phyloP scores from a whole-genome alignment of 2,797 vertebrate genomes.

The Sternotherus odoratus region DNA sequence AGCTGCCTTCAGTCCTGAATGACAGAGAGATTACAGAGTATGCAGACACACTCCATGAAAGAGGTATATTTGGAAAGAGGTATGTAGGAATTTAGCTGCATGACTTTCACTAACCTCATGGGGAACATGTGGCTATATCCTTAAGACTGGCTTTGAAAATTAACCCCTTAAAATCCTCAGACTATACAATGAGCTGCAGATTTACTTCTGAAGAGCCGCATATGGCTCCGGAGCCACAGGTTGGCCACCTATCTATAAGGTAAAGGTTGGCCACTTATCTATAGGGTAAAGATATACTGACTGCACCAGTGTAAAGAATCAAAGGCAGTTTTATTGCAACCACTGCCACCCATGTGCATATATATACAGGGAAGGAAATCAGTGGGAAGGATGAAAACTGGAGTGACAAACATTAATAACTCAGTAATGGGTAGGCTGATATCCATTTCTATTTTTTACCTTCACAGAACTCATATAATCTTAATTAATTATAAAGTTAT shows the following conservation, averaged over 20 bases:
- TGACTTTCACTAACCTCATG: background rate
- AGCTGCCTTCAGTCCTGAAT: background rate
- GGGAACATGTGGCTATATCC: background rate
- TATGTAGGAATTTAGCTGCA: background rate
- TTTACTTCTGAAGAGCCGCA: background rate
- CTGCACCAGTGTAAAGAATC: background rate
- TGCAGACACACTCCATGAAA: background rate
- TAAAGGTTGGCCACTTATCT: background rate
- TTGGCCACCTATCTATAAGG: background rate
- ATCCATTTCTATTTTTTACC: background rate
- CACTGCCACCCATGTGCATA: background rate
- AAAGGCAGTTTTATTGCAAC: background rate
- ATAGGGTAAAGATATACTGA: background rate
- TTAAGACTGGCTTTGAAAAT: background rate
- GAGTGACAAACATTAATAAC: background rate
- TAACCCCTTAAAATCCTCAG: background rate
- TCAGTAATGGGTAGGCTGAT: background rate
- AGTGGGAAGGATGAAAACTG: background rate
- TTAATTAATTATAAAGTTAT: background rate
- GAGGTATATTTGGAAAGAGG: background rate
- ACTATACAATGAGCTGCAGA: background rate
- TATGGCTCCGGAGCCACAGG: too few relatives aligned
- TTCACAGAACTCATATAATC: background rate
- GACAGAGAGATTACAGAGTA: background rate
- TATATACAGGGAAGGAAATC: background rate